Base-by-base conservation (phyloP, 2,888 invertebrate species). In the Ophioninae sp. region DNA sequence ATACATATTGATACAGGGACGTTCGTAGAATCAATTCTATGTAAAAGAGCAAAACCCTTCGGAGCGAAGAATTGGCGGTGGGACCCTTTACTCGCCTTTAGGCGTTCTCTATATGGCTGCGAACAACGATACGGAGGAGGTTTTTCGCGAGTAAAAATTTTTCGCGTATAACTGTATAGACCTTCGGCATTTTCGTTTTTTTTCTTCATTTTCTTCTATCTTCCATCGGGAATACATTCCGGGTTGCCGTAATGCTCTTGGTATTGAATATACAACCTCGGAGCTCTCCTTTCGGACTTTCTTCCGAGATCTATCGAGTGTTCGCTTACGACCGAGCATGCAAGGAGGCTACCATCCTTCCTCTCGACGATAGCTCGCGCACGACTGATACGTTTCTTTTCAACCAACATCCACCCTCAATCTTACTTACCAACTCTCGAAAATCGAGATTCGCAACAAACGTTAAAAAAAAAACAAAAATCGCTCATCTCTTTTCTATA, bases 191-290 rank as follows among this genome's bases (percentile, higher is more conserved):
- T n/a, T n/a, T n/a, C n/a, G n/a, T 59, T 62, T 65, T 62, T 65
- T 70, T 20, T 80, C 44, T 8, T 44, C 44, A 44, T 75, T 68
- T 69, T 62, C 67, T 44, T 39, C 68, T 78, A 77, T 64, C 80
- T 80, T 81, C 83, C 83, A 83, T 83, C 64, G 81, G 74, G 78
- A 83, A 83, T 83, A 81, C 78, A 78, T 81, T 78, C 30, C 70
- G 78, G 67, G 65, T 50, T 44, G 44, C 70, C 23, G 78, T 83
- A 81, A 83, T 78, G 78, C 80, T 65, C 70, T 79, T 80, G 65
- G 67, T 80, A 74, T 82, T 82, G 85, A 85, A 85, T 82, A 80
- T 70, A 81, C 73, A 83, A 69, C 21, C 62, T 23, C 50, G 20
- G 3, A 21, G 59, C 62, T 39, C 59, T 74, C 68, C 68, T 67